Evolutionary conservation across 2,888 invertebrate genomes (phyloP).

Genomic region (Calliphora vomitoria): DNA sequence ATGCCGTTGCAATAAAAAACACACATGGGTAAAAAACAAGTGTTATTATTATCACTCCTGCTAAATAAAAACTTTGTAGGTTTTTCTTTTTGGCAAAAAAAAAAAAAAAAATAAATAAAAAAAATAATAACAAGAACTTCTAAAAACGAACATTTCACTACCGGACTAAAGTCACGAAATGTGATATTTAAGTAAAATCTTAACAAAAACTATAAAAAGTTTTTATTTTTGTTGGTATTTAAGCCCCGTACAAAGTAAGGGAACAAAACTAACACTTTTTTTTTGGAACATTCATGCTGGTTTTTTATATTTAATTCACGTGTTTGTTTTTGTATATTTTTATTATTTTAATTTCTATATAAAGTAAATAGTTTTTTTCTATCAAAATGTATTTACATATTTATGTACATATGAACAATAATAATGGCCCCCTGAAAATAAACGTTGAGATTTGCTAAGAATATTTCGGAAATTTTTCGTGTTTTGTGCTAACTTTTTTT

Average conservation of each 20-base stretch:
- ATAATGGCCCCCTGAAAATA: too few relatives aligned
- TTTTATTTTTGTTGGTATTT: conserved; percentile 43
- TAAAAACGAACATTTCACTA: conserved; percentile 71
- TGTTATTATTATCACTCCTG: conserved; percentile 72
- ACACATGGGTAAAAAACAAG: conserved; percentile 59
- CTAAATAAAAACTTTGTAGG: conserved; percentile 53
- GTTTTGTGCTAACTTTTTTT: too few relatives aligned
- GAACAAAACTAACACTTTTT: conserved; percentile 50
- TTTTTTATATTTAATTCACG: conserved; percentile 1
- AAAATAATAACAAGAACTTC: conserved; percentile 39
- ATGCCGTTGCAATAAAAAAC: conserved; percentile 62
- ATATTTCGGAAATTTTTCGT: too few relatives aligned
- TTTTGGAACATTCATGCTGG: conserved; percentile 16
- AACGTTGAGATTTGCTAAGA: too few relatives aligned
- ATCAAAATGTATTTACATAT: background rate
- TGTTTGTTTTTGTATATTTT: conserved; percentile 24
- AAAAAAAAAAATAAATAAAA: background rate
- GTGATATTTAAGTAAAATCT: conserved; percentile 70
- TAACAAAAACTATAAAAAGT: conserved; percentile 57
- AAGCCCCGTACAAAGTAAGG: conserved; percentile 18
- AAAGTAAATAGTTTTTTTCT: background rate
- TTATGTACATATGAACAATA: background rate
- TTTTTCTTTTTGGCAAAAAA: conserved; percentile 28
- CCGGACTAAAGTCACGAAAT: conserved; percentile 73
- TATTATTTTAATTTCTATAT: conserved; percentile 19